phyloP scores from a whole-genome alignment of 2,888 invertebrate genomes.

The Ichneumon xanthorius region DNA sequence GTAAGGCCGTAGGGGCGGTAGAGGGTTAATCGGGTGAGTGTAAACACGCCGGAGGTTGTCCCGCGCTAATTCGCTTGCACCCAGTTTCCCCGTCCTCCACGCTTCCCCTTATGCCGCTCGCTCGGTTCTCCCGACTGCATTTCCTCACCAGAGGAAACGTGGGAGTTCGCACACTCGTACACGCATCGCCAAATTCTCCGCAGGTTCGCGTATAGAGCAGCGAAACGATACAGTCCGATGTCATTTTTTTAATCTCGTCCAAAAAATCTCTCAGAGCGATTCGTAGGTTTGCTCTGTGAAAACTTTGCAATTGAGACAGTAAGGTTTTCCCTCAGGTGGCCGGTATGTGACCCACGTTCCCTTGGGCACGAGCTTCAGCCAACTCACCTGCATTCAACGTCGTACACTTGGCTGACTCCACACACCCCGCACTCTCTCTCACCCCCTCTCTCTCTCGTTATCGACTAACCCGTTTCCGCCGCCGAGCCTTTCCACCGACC shows the following conservation, averaged over 20 bases:
- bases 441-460: slow-evolving; percentile 25
- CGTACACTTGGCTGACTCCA: slow-evolving; percentile 21
- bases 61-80: slow-evolving; percentile 62
- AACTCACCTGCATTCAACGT: slow-evolving; percentile 20
- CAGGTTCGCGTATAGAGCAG: not conserved
- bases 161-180: slow-evolving; percentile 4
- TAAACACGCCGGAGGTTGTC: slow-evolving; percentile 66
- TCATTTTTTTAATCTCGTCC: not conserved
- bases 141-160: slow-evolving; percentile 28
- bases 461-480: slow-evolving; percentile 46
- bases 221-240: not conserved
- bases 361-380: slow-evolving; percentile 10
- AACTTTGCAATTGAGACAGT: not conserved
- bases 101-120: not conserved
- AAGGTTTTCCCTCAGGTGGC: not conserved
- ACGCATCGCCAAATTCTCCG: slow-evolving; percentile 25
- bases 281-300: not conserved
- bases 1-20: slow-evolving; percentile 36
- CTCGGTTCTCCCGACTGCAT: slow-evolving; percentile 4
- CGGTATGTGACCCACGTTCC: not conserved
- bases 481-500: slow-evolving; percentile 20
- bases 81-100: slow-evolving; percentile 19
- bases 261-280: not conserved
- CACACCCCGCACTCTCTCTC: not conserved
- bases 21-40: slow-evolving; percentile 64